Evolutionary conservation across 1,140 invertebrate genomes (phyloP), one percentile per base, ranked within the genome.

Genomic region (Globodera rostochiensis): DNA sequence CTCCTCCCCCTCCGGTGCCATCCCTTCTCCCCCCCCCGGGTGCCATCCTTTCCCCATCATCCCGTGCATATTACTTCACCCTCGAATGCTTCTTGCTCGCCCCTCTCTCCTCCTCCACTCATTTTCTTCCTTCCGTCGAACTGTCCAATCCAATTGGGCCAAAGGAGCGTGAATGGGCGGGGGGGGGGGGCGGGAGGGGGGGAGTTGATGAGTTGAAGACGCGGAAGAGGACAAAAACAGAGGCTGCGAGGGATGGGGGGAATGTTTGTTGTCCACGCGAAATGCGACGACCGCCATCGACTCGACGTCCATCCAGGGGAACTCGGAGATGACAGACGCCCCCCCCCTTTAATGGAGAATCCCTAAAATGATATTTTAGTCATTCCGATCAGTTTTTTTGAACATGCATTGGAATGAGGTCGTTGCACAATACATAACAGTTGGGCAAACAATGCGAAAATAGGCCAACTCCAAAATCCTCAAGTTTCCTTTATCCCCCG

Each of bases 61-160:
- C 57, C 57, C 15, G 11, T 5, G 57, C 57, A 50, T 50, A 50
- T 50, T 50, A 50, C 7, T 60, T 60, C 57, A 13, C 19, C 57
- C 57, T 19, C 57, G 11, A 13, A 60, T 60, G 57, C 57, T 60
- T 13, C 15, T 60, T 60, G 13, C 57, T 13, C 50, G 50, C 50
- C 25, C 25, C 25, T 36, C 25, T n/a, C n/a, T n/a, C n/a, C n/a
- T n/a, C 57, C 19, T 13, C 15, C 13, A 15, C 57, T 60, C 57
- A 60, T 60, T 60, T 60, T 60, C 11, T 53, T 4, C 6, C 15
- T 60, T 60, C 11, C 11, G 57, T 13, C 13, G 15, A 60, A 60
- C 57, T 60, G 57, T 60, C 57, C 57, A 60, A 60, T 60, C 57
- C 57, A 60, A 60, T 60, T 60, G 57, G 57, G 57, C 57, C 57